phyloP scores from a whole-genome alignment of 2,797 vertebrate genomes.

The Premnoplex brunnescens region DNA sequence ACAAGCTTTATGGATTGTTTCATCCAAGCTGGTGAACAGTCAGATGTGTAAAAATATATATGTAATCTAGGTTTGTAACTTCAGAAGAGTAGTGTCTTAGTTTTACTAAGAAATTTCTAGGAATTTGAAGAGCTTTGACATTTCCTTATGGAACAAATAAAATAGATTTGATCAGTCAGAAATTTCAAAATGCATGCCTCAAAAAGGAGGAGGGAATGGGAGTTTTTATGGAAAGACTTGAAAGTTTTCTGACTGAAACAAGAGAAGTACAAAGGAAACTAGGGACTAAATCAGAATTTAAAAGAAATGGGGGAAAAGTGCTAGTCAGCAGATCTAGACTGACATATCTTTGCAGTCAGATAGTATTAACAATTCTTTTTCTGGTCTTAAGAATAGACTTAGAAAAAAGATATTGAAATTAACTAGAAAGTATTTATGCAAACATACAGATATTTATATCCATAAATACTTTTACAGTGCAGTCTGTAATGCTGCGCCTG shows the following conservation, averaged over 20 bases:
- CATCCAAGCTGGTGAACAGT: background rate
- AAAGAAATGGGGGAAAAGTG: background rate
- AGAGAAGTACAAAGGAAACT: background rate
- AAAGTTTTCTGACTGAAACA: background rate
- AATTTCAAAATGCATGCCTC: background rate
- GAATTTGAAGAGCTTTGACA: background rate
- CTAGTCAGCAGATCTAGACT: background rate
- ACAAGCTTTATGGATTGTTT: background rate
- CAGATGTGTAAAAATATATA: background rate
- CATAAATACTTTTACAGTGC: background rate
- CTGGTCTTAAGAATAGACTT: background rate
- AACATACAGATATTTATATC: background rate
- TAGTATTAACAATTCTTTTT: background rate
- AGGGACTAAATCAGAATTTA: background rate
- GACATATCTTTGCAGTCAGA: background rate
- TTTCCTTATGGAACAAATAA: background rate
- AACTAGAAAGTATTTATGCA: background rate
- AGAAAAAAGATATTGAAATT: background rate
- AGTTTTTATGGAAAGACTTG: background rate
- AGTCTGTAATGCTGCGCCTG: background rate
- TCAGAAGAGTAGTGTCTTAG: background rate
- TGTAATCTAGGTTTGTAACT: background rate
- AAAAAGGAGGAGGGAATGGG: background rate
- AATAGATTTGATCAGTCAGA: background rate
- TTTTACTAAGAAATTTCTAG: background rate